Evolutionary conservation across 2,888 invertebrate species (phyloP), one percentile per base, ranked within the genome.

Genomic region (Pterobdella sp.): DNA sequence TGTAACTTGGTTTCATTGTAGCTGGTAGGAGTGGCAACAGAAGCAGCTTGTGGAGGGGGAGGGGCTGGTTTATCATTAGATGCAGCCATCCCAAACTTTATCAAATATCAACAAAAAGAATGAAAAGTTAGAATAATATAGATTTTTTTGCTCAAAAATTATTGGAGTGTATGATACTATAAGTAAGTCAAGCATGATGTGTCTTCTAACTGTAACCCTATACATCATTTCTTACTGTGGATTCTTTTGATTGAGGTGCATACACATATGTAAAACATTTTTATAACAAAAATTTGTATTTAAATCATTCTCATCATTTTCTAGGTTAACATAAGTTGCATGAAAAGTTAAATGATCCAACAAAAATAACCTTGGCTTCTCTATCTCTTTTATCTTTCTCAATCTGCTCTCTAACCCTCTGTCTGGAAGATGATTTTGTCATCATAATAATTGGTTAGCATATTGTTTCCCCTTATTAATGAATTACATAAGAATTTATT

Each of bases 311-410:
- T n/a, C n/a, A n/a, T n/a, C n/a, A n/a, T n/a, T n/a, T n/a, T n/a
- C n/a, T n/a, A n/a, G n/a, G n/a, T n/a, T n/a, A n/a, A n/a, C n/a
- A n/a, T n/a, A n/a, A n/a, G n/a, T n/a, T 66, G 66, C 3, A 66
- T 34, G 1, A 7, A 26, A 2, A 65, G 3, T 4, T n/a, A 68
- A 35, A 7, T 42, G 1, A n/a, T 37, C 4, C 1, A 31, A 66
- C 26, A 63, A 18, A 22, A 34, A 63, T 37, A 10, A 75, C 75
- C 80, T 88, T 88, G 74, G 87, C 79, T 52, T 89, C 90, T 77
- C 94, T 87, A 0, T 93, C 93, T 73, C 89, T 88, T 84, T 91
- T 93, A 82, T 96, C 96, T 34, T 90, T 88, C 82, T 94, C 93
- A 76, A 96, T 96, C 85, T 94, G 91, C 35, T 92, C 91, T 70